These are phyloP conservation scores for Lysandra bellargus DNA, from an alignment of 2,888 invertebrate genomes.

Conservation along the genomic window DNA sequence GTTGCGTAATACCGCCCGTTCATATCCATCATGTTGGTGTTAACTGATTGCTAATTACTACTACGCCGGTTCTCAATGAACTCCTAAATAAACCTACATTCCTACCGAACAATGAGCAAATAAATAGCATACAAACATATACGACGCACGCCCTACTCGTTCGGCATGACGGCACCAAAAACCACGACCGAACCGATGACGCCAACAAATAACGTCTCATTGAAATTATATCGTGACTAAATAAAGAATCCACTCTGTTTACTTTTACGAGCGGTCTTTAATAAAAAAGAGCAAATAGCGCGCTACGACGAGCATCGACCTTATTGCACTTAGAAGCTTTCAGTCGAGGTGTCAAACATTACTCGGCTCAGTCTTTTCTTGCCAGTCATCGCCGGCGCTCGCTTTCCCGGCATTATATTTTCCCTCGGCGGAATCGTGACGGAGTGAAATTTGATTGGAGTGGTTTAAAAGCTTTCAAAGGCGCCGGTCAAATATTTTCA, in stretches of 20 bases:
- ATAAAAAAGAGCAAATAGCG: slow-evolving; percentile 30
- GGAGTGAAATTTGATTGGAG: slow-evolving; percentile 50
- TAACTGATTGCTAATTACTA: slow-evolving; percentile 1
- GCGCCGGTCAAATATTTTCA: slow-evolving; percentile 62
- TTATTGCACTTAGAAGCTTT: slow-evolving; percentile 65
- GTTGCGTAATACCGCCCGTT: slow-evolving; percentile 10
- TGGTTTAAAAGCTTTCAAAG: slow-evolving; percentile 48
- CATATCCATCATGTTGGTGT: neutral
- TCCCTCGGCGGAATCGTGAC: slow-evolving; percentile 54
- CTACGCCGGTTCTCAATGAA: neutral
- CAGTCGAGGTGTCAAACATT: slow-evolving; percentile 59
- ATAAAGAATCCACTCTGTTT: slow-evolving; percentile 4
- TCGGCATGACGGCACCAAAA: neutral
- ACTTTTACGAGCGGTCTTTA: slow-evolving; percentile 23
- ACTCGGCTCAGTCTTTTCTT: slow-evolving; percentile 59
- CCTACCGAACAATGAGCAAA: neutral
- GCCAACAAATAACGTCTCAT: neutral
- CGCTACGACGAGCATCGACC: slow-evolving; percentile 50
- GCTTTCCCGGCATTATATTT: slow-evolving; percentile 49
- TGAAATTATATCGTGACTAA: neutral
- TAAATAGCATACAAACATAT: neutral
- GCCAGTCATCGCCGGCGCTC: slow-evolving; percentile 59
- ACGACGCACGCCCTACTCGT: neutral
- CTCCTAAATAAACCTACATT: neutral
- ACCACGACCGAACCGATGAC: neutral